Base-by-base conservation (phyloP, 2,113 vertebrate species). In the Sisor rabdophorus region DNA sequence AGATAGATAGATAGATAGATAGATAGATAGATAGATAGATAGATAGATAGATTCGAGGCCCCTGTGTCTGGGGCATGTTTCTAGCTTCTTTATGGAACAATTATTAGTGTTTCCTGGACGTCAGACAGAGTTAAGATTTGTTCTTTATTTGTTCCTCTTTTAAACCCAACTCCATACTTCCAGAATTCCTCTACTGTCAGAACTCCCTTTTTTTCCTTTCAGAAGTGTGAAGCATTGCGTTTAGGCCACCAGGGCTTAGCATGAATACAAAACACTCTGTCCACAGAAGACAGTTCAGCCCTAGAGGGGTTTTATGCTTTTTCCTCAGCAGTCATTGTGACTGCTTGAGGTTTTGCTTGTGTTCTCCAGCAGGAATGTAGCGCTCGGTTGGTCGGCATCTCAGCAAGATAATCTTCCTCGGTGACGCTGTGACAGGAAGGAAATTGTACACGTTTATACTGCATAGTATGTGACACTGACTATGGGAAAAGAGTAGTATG, bases 191-290 rank as follows among this genome's bases (percentile, higher is more conserved):
- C 11, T 48, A 19, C 36, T 73, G 54, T 20, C 54, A 22, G 32
- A 72, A 72, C 53, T 13, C 44, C 13, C 36, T 47, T 28, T 73
- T 17, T 71, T 30, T 32, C 16, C 19, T 19, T 8, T 19, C 48
- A 69, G 52, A 52, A 20, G 16, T 60, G 36, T 44, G 40, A 48
- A 48, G 71, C 19, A 2, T 56, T 47, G n/a, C n/a, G n/a, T n/a
- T n/a, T 11, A 73, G 17, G 40, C 16, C 71, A 40, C 71, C 28
- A 59, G 71, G 71, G 71, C 22, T 58, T 48, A 26, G 40, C 32
- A 56, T 73, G 71, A 59, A 47, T 59, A 73, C 55, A 73, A 73
- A 73, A 73, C 55, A 26, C 55, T 73, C 71, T 28, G 55, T 59
- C 71, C 71, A 73, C 71, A 73, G 55, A 19, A 47, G 71, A 73